phyloP scores from a whole-genome alignment of 2,888 invertebrate genomes.

The Sabellastarte sp. region DNA sequence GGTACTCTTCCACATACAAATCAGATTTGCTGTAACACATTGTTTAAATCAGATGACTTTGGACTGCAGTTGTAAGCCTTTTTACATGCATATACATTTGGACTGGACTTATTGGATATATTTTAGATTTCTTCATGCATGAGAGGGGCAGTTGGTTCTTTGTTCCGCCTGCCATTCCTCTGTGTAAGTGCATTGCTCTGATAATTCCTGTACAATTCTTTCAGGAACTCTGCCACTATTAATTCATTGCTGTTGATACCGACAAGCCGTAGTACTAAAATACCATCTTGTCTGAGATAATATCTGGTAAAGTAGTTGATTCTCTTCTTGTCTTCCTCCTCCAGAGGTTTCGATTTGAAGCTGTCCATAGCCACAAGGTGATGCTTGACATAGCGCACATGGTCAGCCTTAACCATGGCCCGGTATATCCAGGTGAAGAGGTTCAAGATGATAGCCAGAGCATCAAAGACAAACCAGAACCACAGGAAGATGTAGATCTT shows the following conservation, averaged over 20 bases:
- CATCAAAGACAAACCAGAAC: conserved; percentile 62
- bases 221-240: conserved; percentile 51
- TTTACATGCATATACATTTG: no score
- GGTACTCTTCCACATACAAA: no score
- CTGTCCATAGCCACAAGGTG: background rate
- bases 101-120: no score
- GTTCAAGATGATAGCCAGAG: conserved; percentile 55
- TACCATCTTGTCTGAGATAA: conserved; percentile 55
- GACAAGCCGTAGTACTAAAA: conserved; percentile 53
- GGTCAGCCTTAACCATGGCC: conserved; percentile 8
- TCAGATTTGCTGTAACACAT: no score
- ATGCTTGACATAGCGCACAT: conserved; percentile 14
- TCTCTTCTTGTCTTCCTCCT: conserved; percentile 47
- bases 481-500: conserved; percentile 61
- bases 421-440: conserved; percentile 56
- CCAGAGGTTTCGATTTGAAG: background rate
- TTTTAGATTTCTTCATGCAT: no score
- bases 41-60: no score
- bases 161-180: background rate
- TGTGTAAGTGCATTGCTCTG: background rate
- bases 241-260: conserved; percentile 57
- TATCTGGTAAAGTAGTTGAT: conserved; percentile 51
- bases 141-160: no score
- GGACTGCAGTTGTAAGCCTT: no score
- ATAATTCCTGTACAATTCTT: conserved; percentile 54